These are phyloP conservation scores for Autographa pulchrina DNA, from an alignment of 2,888 invertebrate genomes.

Conservation along the genomic window DNA sequence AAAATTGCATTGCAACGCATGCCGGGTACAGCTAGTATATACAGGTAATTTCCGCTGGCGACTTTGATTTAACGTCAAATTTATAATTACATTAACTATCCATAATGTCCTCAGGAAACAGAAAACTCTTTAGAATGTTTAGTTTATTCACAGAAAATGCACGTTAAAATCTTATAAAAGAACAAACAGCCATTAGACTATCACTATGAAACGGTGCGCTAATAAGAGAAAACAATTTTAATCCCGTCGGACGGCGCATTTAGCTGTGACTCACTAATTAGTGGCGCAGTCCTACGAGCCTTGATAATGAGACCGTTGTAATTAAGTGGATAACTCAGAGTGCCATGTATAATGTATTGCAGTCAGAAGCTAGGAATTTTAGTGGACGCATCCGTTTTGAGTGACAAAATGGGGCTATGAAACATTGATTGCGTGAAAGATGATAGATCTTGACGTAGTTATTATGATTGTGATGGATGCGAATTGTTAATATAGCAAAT, in stretches of 20 bases:
- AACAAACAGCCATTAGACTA: background rate
- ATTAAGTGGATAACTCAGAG: constrained; percentile 52
- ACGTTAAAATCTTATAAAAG: background rate
- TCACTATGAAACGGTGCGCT: constrained; percentile 10
- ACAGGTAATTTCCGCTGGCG: too few relatives aligned
- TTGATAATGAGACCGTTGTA: constrained; percentile 54
- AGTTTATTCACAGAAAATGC: too few relatives aligned
- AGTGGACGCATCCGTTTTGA: constrained; percentile 26
- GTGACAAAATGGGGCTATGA: background rate
- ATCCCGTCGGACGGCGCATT: constrained; percentile 22
- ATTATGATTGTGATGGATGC: too few relatives aligned
- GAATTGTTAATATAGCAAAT: too few relatives aligned
- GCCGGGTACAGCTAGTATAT: too few relatives aligned
- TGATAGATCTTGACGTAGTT: background rate
- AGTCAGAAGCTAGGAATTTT: constrained; percentile 18
- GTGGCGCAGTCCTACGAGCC: constrained; percentile 43
- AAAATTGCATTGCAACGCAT: too few relatives aligned
- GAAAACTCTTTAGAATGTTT: too few relatives aligned
- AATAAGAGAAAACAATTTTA: constrained; percentile 50
- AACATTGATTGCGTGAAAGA: constrained; percentile 9
- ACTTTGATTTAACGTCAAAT: too few relatives aligned
- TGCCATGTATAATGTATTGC: constrained; percentile 26
- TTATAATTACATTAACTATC: too few relatives aligned
- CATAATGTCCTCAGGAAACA: too few relatives aligned
- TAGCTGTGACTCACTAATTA: constrained; percentile 46